Evolutionary conservation across 37 sponge, comb jelly and placozoan genomes (phyloP).

Genomic region (Halichondria panicea): DNA sequence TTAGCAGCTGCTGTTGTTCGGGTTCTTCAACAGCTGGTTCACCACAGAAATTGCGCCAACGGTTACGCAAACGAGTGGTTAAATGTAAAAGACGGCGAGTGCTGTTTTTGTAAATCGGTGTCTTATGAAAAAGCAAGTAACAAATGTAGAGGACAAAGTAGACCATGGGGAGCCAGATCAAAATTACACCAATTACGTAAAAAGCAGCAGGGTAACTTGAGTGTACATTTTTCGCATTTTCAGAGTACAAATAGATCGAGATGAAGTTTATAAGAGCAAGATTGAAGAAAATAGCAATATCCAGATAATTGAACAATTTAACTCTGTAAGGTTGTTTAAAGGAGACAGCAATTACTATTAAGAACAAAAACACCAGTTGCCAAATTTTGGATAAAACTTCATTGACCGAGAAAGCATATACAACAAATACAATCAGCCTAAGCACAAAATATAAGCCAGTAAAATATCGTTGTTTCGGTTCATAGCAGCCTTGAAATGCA

Average conservation of each 20-base stretch:
- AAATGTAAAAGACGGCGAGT: too few relatives aligned
- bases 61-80: too few relatives aligned
- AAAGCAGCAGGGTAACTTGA: neutral
- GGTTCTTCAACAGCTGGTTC: neutral
- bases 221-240: neutral
- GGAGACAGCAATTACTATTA: neutral
- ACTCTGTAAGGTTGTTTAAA: neutral
- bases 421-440: neutral
- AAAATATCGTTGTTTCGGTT: neutral
- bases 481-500: neutral
- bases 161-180: neutral
- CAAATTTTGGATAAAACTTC: neutral
- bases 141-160: too few relatives aligned
- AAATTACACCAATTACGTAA: neutral
- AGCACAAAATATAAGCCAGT: neutral
- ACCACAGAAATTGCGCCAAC: too few relatives aligned
- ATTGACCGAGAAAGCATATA: neutral
- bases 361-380: neutral
- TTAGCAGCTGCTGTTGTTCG: neutral
- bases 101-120: too few relatives aligned
- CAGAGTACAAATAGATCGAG: neutral
- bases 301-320: neutral
- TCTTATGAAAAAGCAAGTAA: too few relatives aligned
- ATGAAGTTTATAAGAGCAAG: neutral
- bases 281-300: neutral